These are phyloP conservation scores for Condylostylus longicornis DNA, from an alignment of 1,140 invertebrate species.

Conservation along the genomic window DNA sequence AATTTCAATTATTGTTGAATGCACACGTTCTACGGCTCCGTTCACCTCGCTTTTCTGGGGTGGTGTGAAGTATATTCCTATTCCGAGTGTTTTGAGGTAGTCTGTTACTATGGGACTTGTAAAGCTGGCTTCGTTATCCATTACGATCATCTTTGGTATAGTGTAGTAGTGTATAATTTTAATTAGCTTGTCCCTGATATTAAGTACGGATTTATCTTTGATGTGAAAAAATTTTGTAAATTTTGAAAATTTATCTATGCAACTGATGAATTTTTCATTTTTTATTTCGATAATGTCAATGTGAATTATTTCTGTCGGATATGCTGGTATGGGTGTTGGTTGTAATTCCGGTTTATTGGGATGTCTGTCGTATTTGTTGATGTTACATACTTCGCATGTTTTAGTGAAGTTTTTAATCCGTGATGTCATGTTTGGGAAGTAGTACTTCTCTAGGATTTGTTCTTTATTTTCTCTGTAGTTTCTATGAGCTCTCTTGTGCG, in stretches of 20 bases:
- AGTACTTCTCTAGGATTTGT: constrained; percentile 6
- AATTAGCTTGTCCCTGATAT: constrained; percentile 5
- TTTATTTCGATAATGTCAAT: constrained; percentile 3
- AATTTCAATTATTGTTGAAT: constrained; percentile 8
- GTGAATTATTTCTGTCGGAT: constrained; percentile 5
- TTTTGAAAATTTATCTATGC: constrained; percentile 8
- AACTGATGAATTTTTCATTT: constrained; percentile 3
- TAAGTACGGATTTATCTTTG: constrained; percentile 1
- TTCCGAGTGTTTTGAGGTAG: background rate
- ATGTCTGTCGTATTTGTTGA: constrained; percentile 7
- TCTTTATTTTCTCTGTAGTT: constrained; percentile 5
- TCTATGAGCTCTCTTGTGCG: constrained; percentile 8
- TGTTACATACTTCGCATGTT: constrained; percentile 5
- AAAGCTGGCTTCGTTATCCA: constrained; percentile 4
- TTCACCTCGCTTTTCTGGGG: constrained; percentile 4
- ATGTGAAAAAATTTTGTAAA: constrained; percentile 7
- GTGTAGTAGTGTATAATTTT: too few species aligned
- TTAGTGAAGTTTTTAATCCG: constrained; percentile 3
- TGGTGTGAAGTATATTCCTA: constrained; percentile 2
- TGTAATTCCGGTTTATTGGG: constrained; percentile 2
- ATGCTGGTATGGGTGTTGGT: constrained; percentile 5
- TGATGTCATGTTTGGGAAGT: constrained; percentile 5
- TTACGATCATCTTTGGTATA: background rate
- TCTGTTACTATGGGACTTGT: constrained; percentile 2
- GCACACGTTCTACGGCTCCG: constrained; percentile 3